These are phyloP conservation scores for Dysidea cf. avara DNA, from an alignment of 37 sponge, comb jelly and placozoan genomes.

Conservation along the genomic window DNA sequence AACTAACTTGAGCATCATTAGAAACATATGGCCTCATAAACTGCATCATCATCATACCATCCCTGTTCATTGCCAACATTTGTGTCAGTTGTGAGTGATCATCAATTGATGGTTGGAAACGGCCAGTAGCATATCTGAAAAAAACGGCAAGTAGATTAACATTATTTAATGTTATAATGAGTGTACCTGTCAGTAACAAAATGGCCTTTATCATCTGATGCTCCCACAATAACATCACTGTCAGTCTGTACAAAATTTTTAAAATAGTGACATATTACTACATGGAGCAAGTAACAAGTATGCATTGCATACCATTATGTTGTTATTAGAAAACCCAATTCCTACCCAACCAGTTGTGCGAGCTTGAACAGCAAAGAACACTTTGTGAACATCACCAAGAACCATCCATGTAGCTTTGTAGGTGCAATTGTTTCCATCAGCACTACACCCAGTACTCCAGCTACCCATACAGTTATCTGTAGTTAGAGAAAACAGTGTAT, in stretches of 20 bases:
- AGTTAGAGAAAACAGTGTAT: too few relatives aligned
- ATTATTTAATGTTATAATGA: not conserved
- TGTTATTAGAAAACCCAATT: conserved; percentile 57
- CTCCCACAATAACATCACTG: conserved; percentile 46
- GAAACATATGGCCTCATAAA: conserved; percentile 46
- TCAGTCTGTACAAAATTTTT: too few relatives aligned
- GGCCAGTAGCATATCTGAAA: conserved; percentile 4
- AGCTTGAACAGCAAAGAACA: conserved; percentile 26
- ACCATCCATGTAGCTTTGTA: conserved; percentile 18
- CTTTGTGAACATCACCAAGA: not conserved
- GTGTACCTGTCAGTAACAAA: conserved; percentile 60
- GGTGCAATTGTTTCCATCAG: not conserved
- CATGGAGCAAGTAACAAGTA: too few relatives aligned
- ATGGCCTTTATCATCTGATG: conserved; percentile 8
- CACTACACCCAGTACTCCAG: too few relatives aligned
- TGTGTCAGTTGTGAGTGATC: conserved; percentile 7
- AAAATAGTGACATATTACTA: too few relatives aligned
- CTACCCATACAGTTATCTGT: too few relatives aligned
- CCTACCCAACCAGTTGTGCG: conserved; percentile 30
- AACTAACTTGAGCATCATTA: conserved; percentile 3
- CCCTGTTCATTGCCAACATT: not conserved
- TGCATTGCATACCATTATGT: conserved; percentile 26
- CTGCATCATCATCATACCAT: conserved; percentile 27
- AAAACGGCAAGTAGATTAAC: too few relatives aligned
- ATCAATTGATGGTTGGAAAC: conserved; percentile 44